Percentiles rank a stretch among this genome's conserved stretches.
Conservation (phyloP, 2,888 invertebrate species). For the Ctena decussata region DNA sequence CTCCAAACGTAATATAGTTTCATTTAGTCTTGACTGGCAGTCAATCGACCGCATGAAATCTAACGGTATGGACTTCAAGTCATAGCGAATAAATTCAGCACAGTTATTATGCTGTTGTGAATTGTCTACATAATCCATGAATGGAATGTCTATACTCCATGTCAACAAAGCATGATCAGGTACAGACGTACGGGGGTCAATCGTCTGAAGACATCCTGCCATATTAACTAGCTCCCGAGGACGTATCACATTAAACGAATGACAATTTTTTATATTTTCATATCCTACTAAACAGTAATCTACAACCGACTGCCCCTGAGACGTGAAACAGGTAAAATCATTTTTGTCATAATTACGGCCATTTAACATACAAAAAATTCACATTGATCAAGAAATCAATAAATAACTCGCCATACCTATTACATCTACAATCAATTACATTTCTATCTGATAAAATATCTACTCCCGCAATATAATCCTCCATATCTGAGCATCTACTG, state of each 20-base stretch:
- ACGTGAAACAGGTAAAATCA: conserved; percentile 6
- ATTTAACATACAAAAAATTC: conserved; percentile 9
- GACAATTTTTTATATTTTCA: not conserved
- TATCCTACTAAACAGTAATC: not conserved
- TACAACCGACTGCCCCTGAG: not conserved
- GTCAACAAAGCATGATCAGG: not conserved
- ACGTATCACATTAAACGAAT: not conserved
- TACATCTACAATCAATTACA: conserved; percentile 11
- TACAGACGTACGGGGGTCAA: not conserved
- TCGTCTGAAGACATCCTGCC: not conserved
- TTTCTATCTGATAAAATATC: conserved; percentile 8
- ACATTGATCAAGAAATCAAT: not conserved
- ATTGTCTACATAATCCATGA: not conserved
- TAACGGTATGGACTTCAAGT: not conserved
- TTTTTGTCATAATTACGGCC: not conserved
- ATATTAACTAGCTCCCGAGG: not conserved
- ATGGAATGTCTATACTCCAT: conserved; percentile 5
- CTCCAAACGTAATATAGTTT: not conserved
- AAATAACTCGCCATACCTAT: not conserved
- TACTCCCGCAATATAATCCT: conserved; percentile 31
- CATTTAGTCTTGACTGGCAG: not conserved
- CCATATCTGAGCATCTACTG: not conserved
- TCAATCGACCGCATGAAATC: not conserved
- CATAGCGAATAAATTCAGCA: not conserved
- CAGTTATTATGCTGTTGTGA: not conserved